These are phyloP conservation scores for Shinisaurus crocodilurus DNA, from an alignment of 2,113 vertebrate genomes.

Conservation along the genomic window DNA sequence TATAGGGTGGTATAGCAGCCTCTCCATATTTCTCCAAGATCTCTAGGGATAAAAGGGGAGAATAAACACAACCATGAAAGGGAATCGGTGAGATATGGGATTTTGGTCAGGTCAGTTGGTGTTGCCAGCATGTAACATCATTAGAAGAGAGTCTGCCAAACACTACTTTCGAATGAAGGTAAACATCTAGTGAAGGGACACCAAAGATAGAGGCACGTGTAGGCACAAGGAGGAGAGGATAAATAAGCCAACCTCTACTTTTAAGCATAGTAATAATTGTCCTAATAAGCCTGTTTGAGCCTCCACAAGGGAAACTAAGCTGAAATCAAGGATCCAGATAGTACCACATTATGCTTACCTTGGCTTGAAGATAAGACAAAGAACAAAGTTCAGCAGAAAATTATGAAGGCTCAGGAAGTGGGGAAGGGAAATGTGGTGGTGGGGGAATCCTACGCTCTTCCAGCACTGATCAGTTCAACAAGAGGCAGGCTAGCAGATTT, in stretches of 20 bases:
- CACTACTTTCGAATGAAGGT: neutral
- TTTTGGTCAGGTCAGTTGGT: neutral
- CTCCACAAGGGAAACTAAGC: neutral
- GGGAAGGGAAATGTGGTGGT: neutral
- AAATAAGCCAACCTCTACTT: neutral
- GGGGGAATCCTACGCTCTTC: too few relatives aligned
- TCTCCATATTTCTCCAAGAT: neutral
- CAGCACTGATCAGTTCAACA: neutral
- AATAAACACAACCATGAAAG: neutral
- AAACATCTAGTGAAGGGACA: neutral
- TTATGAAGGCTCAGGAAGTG: neutral
- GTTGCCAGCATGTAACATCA: neutral
- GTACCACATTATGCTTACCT: neutral
- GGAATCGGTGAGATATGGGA: neutral
- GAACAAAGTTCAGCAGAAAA: neutral
- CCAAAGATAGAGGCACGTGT: neutral
- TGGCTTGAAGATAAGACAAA: neutral
- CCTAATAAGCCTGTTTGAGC: neutral
- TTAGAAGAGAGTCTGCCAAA: neutral
- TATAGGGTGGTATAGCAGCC: neutral
- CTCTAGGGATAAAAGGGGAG: neutral
- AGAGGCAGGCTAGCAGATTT: neutral
- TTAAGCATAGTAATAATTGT: neutral
- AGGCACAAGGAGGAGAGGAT: neutral
- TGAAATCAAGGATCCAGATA: neutral